Evolutionary conservation across 2,797 vertebrate species (phyloP).

Genomic region (Phrynocephalus vlangalii): DNA sequence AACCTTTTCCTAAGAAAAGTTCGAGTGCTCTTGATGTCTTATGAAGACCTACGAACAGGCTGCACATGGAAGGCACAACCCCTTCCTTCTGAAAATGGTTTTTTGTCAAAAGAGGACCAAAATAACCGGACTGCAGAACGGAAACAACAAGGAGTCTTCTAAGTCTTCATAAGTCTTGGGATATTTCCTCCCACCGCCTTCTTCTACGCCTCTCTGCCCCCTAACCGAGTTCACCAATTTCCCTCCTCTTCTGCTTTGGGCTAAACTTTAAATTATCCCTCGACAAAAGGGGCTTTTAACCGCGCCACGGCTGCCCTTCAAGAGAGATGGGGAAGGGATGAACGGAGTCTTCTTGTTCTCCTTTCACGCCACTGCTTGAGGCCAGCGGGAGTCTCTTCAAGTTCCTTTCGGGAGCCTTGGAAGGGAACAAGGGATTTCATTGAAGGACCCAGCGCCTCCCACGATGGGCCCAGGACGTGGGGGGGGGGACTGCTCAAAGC

Average conservation of each 20-base stretch:
- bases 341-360: constrained; percentile 69
- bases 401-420: constrained; percentile 65
- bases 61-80: too few species aligned
- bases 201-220: too few species aligned
- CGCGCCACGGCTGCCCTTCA: constrained; percentile 57
- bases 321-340: constrained; percentile 67
- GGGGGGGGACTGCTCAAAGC: constrained; percentile 52
- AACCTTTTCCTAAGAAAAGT: too few species aligned
- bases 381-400: constrained; percentile 62
- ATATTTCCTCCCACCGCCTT: constrained; percentile 35
- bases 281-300: constrained; percentile 69
- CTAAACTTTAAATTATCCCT: constrained; percentile 62
- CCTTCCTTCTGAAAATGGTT: too few species aligned
- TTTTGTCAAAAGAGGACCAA: background rate
- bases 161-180: constrained; percentile 42
- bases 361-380: constrained; percentile 48
- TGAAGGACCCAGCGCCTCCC: constrained; percentile 60
- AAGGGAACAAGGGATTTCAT: constrained; percentile 69
- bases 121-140: background rate
- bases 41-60: too few species aligned
- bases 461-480: constrained; percentile 52
- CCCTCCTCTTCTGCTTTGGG: constrained; percentile 63
- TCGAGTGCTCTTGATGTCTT: too few species aligned
- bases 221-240: constrained; percentile 51
- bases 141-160: constrained; percentile 57